Base-by-base conservation (phyloP, 2,888 invertebrate genomes). In the Congeria kusceri region DNA sequence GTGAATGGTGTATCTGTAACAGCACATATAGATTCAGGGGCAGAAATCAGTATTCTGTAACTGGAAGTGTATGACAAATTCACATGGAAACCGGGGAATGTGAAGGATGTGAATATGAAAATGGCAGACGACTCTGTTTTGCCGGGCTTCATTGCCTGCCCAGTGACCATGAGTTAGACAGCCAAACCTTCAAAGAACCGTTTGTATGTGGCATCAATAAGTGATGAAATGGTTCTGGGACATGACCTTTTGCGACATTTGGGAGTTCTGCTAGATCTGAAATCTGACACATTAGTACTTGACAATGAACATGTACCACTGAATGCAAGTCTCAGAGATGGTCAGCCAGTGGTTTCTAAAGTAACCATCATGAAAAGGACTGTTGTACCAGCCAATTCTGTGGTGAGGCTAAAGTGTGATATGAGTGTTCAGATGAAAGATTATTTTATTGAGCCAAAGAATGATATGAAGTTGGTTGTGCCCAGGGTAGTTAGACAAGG, bases 21-120 rank as follows among this genome's bases (percentile, higher is more conserved):
- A 20, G 66, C 73, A 18, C 27, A 59, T 25, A 66, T 73, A 20
- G 72, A 72, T 47, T 65, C 72, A 3, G 65, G 65, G n/a, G 72
- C 74, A 1, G 67, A 74, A 25, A 61, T 74, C 9, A 68, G 68
- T 15, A 68, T 74, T 29, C 46, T 74, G 27, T 68, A 62, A 1
- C 4, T 23, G n/a, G 23, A 56, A 23, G 15, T 75, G 13, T 75
- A 64, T 59, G 57, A 75, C 13, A 47, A 23, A 25, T 63, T 75
- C 5, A 63, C 46, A 20, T 46, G 59, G 3, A 62, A 53, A 57
- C 61, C 49, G 15, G 29, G 15, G 5, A 66, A 39, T 61, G 15
- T 66, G 9, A 65, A 61, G 27, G 32, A 73, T 1, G 61, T 65
- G 15, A 27, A 29, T 18, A 46, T 63, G 63, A 29, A 70, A 7